Percentiles rank a stretch among this genome's conserved stretches.
These are phyloP conservation scores for Philereme transversata DNA, from an alignment of 2,888 invertebrate species.

Conservation along the genomic window DNA sequence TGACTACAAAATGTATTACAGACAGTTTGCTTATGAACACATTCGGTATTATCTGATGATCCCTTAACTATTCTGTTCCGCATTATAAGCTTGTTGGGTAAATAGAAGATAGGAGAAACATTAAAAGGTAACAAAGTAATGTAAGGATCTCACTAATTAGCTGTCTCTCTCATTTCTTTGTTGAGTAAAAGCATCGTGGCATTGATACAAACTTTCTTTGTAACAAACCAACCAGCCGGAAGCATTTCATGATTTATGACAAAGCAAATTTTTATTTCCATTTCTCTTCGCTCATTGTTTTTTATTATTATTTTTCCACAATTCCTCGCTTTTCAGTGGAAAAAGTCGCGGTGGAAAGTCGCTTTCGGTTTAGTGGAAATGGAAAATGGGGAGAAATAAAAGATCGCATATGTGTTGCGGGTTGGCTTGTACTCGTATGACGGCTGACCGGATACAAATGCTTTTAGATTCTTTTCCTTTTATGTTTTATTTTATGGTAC, in stretches of 20 bases:
- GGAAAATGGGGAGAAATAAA: conserved; percentile 76
- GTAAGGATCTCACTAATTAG: conserved; percentile 45
- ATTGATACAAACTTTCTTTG: conserved; percentile 77
- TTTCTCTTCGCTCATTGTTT: conserved; percentile 76
- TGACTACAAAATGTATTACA: no score
- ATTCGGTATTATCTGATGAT: no score
- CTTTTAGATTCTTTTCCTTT: conserved; percentile 59
- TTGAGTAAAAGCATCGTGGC: conserved; percentile 60
- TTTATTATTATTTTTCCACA: conserved; percentile 70
- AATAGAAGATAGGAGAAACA: not conserved
- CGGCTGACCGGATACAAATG: conserved; percentile 46
- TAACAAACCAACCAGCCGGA: conserved; percentile 74
- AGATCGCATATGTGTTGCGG: conserved; percentile 70
- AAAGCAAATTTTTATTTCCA: conserved; percentile 81
- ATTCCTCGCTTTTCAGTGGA: conserved; percentile 71
- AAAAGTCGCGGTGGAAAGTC: conserved; percentile 76
- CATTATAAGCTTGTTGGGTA: not conserved
- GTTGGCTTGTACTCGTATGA: conserved; percentile 34
- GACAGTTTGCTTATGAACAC: no score
- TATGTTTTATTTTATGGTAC: conserved; percentile 17
- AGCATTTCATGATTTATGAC: conserved; percentile 81
- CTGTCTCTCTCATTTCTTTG: conserved; percentile 52
- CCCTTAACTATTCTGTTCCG: no score
- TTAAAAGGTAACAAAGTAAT: conserved; percentile 30
- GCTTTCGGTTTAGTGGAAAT: conserved; percentile 78